Percentiles rank a stretch among this genome's conserved stretches.
phyloP scores from a whole-genome alignment of 2,888 invertebrate species.

The Bhutanitis thaidina region DNA sequence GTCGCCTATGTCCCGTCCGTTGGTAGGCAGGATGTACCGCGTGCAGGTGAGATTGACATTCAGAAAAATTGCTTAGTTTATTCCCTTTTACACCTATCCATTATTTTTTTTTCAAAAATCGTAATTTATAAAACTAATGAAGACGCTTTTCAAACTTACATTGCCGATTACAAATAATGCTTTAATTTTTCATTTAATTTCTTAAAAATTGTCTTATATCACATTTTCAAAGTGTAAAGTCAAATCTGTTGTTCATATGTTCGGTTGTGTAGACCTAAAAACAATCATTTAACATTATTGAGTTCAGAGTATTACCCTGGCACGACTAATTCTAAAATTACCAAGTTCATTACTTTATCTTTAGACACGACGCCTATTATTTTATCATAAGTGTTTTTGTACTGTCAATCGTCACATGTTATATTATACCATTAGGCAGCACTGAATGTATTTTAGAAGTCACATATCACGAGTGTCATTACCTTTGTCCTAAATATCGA shows the following conservation, averaged over 20 bases:
- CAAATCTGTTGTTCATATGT: neutral
- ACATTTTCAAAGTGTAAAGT: too few species aligned
- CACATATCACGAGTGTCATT: conserved; percentile 5
- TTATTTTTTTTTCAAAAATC: too few species aligned
- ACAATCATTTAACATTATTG: conserved; percentile 1
- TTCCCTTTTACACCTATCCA: too few species aligned
- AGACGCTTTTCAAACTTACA: too few species aligned
- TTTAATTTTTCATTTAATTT: too few species aligned
- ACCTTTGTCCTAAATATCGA: conserved; percentile 12
- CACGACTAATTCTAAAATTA: conserved; percentile 19
- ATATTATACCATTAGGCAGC: conserved; percentile 21
- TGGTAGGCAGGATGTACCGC: too few species aligned
- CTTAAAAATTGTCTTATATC: too few species aligned
- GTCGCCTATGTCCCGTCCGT: too few species aligned
- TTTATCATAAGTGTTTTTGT: conserved; percentile 51
- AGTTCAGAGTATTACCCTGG: conserved; percentile 11
- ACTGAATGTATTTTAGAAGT: neutral
- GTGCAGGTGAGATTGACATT: too few species aligned
- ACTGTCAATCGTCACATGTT: conserved; percentile 38
- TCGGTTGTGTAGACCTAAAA: conserved; percentile 9
- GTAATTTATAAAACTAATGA: too few species aligned
- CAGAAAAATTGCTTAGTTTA: too few species aligned
- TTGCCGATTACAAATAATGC: too few species aligned
- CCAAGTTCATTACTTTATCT: conserved; percentile 41
- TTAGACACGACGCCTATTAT: conserved; percentile 39